phyloP scores from a whole-genome alignment of 2,113 vertebrate species.

The Motacilla alba region DNA sequence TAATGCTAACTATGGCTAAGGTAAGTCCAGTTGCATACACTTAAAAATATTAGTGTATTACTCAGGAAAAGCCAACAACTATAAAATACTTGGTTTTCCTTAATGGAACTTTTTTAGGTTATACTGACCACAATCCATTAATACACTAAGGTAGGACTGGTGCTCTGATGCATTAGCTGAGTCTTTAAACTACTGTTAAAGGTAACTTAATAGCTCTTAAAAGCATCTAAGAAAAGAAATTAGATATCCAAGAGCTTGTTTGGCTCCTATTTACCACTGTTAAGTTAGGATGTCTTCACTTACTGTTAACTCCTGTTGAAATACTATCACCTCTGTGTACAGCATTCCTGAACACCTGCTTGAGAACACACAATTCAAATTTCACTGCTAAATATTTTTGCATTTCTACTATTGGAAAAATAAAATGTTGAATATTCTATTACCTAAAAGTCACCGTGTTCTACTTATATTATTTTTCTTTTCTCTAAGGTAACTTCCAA shows the following conservation, averaged over 20 bases:
- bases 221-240: background rate
- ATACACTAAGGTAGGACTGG: background rate
- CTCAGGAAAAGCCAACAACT: background rate
- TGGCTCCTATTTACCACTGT: background rate
- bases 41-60: background rate
- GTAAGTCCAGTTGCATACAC: constrained; percentile 65
- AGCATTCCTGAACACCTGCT: background rate
- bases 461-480: background rate
- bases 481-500: constrained; percentile 83
- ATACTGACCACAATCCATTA: background rate
- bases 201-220: background rate
- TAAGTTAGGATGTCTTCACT: background rate
- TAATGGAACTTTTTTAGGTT: background rate
- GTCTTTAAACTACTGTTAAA: background rate
- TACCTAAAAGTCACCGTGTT: background rate
- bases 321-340: background rate
- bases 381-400: background rate
- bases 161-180: background rate
- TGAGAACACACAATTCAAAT: background rate
- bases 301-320: background rate
- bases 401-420: background rate
- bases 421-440: background rate
- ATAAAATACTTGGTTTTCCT: background rate
- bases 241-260: background rate
- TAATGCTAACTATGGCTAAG: constrained; percentile 89